Base-by-base conservation (phyloP, 1,140 invertebrate species). In the Drosophila azteca region DNA sequence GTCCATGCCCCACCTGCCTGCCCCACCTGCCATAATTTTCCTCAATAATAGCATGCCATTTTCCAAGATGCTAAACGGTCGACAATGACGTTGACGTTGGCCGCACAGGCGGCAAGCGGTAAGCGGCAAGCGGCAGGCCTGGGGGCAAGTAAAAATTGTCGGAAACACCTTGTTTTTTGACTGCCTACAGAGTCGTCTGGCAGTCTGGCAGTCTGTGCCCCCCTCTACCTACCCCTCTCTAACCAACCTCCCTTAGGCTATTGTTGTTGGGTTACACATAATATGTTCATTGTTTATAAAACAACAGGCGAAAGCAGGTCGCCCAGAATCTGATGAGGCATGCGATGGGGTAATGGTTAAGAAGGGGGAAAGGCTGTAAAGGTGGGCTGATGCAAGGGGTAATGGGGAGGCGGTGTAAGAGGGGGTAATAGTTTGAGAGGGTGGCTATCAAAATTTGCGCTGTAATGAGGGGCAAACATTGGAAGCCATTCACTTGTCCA, bases 241-340 rank as follows among this genome's bases (percentile, higher is more conserved):
- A 41, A 20, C 17, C 17, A 20, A 20, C 17, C 17, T 20, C 44
- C 66, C 31, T 58, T 48, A 17, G 63, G 53, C 72, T 44, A 76
- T 79, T 71, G 75, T 70, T 77, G 54, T 57, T 63, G 48, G 54
- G 6, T 65, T 49, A 44, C 48, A 67, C 68, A 87, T 70, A 82
- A 78, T 82, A 88, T 79, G 75, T 70, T 78, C 82, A 75, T 85
- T 87, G 82, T 87, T 85, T 81, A 82, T 52, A 78, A 85, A 85
- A 88, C 78, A 82, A 88, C 65, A 62, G 35, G 35, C 43, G 59
- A 67, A 80, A 80, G 76, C 77, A 77, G 67, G 73, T 67, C 65
- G 80, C 64, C 51, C 50, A 24, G 67, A 69, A 44, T 58, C 78
- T 62, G 57, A 72, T 66, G 67, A 61, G 29, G 60, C 59, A 44